Evolutionary conservation across 2,797 vertebrate genomes (phyloP), one percentile per base, ranked within the genome.

Genomic region (Trichosurus vulpecula): DNA sequence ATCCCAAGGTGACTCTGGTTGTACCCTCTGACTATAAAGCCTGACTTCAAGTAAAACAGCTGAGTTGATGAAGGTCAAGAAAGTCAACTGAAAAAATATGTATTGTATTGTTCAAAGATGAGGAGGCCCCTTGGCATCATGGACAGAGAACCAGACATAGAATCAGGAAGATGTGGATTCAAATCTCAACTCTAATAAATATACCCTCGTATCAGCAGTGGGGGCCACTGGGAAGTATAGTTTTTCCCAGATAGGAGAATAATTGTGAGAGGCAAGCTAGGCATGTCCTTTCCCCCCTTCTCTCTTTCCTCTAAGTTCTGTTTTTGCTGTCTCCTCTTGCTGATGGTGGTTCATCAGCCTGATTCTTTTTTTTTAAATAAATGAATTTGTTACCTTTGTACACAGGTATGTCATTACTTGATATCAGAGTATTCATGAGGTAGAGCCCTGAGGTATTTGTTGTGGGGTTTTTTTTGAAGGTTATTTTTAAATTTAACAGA

Each of bases 281-380:
- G 16, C 16, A 94, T 14, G 41, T 54, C 31, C 57, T 55, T 91
- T 55, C 81, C 30, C 66, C 54, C 31, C 53, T 66, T 52, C 47
- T 54, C 53, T 6, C 5, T 51, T 29, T 95, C 31, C 92, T 51
- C 11, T 12, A n/a, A 47, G n/a, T 58, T 52, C 14, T 81, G 56
- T 94, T 89, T 93, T 51, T 74, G 25, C 0, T 92, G 29, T 95
- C 52, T 91, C 91, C 93, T 93, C 30, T 58, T 66, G 35, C 14
- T n/a, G 14, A 66, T 66, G 35, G 4, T 66, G 61, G 5, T n/a
- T n/a, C 61, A 66, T 66, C 61, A n/a, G 14, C 3, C 4, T 35
- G 35, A 66, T 66, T 61, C 35, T 66, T n/a, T 66, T n/a, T 58
- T 19, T 66, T 58, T 58, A 13, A 61, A 61, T 35, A 61, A 61